Evolutionary conservation across 2,888 invertebrate genomes (phyloP), one percentile per base, ranked within the genome.

Genomic region (Conus canariensis): DNA sequence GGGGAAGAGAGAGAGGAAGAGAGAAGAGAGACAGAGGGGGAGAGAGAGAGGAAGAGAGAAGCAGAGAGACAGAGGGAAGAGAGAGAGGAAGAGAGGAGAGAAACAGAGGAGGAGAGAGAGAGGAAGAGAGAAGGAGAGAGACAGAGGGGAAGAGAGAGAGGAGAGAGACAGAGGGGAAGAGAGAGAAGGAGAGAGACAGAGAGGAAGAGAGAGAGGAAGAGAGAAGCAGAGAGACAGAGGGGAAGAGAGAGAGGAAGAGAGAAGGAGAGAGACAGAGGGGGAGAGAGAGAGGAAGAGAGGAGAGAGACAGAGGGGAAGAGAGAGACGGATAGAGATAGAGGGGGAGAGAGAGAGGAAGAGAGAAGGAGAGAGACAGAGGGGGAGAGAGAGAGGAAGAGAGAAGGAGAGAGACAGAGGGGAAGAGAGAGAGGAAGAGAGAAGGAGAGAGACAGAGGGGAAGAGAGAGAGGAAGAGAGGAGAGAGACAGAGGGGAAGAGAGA

Each of bases 311-410:
- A 74, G 74, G 19, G 10, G 25, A 4, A 4, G n/a, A 19, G n/a
- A n/a, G 74, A 74, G 74, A 74, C n/a, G n/a, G 74, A 74, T 3
- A 74, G 25, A 6, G n/a, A n/a, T 3, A 6, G 74, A 74, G 74
- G 1, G 7, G n/a, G 7, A 74, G 74, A 74, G 74, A 74, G 74
- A 74, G 74, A 74, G 19, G 74, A 74, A 74, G 74, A 74, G 74
- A 74, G 74, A 74, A 19, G 19, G 6, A 74, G 88, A 74, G 25
- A 56, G 77, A 88, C 74, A 88, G 88, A 80, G 85, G n/a, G 85
- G 30, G 67, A 30, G 88, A 88, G 88, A 14, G 9, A 19, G 74
- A 74, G 12, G 19, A 6, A 74, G 74, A 74, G 74, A 74, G 74
- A 74, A 22, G 19, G 22, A 74, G 30, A 30, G 30, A 30, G 30